phyloP scores from a whole-genome alignment of 92 coral and sea anemone genomes.

The Zoanthus gigantus region DNA sequence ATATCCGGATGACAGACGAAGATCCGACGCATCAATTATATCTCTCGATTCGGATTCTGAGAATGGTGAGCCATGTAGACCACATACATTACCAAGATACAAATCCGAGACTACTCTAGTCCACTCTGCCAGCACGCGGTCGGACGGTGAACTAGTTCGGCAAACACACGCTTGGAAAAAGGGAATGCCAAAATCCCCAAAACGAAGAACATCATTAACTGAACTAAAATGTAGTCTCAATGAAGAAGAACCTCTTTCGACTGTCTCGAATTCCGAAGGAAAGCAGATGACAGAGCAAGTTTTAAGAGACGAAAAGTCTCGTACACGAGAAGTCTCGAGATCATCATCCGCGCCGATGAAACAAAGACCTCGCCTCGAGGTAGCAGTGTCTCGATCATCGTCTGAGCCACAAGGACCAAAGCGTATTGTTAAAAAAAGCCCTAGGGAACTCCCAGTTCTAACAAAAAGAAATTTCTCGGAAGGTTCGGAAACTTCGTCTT shows the following conservation, averaged over 20 bases:
- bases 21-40: slow-evolving; percentile 62
- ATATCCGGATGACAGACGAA: slow-evolving; percentile 25
- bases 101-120: slow-evolving; percentile 67
- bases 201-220: slow-evolving; percentile 42
- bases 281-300: slow-evolving; percentile 24
- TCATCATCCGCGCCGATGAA: slow-evolving; percentile 92
- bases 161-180: slow-evolving; percentile 3
- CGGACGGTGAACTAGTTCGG: slow-evolving; percentile 14
- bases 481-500: slow-evolving; percentile 64
- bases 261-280: slow-evolving; percentile 57
- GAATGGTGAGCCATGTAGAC: slow-evolving; percentile 53
- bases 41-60: slow-evolving; percentile 88
- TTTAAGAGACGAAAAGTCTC: slow-evolving; percentile 54
- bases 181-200: slow-evolving; percentile 14
- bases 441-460: slow-evolving; percentile 50
- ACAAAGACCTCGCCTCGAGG: slow-evolving; percentile 82
- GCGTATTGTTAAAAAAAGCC: slow-evolving; percentile 46
- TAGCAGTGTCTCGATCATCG: slow-evolving; percentile 79
- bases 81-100: slow-evolving; percentile 51
- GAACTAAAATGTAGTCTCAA: not conserved
- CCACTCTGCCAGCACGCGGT: slow-evolving; percentile 27
- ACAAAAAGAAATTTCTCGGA: slow-evolving; percentile 40
- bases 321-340: slow-evolving; percentile 76
- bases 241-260: not conserved
- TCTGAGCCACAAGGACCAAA: slow-evolving; percentile 87